A percentile compares a stretch with the other conserved stretches of the same genome.
phyloP scores from a whole-genome alignment of 2,113 vertebrate species.

The Meles meles region DNA sequence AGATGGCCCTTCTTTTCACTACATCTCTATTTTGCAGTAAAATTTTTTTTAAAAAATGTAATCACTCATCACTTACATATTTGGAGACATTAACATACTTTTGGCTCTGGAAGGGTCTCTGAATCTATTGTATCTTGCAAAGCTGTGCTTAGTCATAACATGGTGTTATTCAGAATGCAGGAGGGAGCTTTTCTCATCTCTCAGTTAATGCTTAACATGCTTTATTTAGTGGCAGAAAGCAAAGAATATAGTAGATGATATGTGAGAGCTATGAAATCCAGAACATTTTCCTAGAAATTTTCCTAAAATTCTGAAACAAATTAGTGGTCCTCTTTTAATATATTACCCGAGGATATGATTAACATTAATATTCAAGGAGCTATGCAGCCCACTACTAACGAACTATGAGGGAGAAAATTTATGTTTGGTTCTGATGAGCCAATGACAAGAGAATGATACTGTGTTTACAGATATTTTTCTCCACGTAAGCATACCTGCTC shows the following conservation, averaged over 20 bases:
- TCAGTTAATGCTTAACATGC: not conserved
- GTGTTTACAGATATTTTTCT: not conserved
- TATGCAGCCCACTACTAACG: not conserved
- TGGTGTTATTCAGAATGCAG: not conserved
- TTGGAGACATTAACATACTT: not conserved
- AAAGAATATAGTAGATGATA: not conserved
- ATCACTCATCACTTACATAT: not conserved
- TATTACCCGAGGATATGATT: not conserved
- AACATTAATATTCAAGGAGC: not conserved
- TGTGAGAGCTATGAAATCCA: not conserved
- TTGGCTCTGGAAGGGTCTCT: not conserved
- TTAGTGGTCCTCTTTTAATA: not conserved
- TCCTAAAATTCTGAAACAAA: not conserved
- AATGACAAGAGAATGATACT: not conserved
- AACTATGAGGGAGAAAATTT: not conserved
- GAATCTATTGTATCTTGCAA: not conserved
- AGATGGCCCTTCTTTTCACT: too few relatives aligned
- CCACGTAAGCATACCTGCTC: not conserved
- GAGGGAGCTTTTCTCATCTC: not conserved
- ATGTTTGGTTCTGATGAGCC: not conserved
- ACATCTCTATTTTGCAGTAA: too few relatives aligned
- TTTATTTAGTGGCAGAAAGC: conserved; percentile 6
- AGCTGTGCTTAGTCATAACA: not conserved
- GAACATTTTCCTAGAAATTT: not conserved
- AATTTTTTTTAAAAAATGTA: not conserved